Conservation (phyloP, 2,113 vertebrate species). For the Phaethon lepturus region DNA sequence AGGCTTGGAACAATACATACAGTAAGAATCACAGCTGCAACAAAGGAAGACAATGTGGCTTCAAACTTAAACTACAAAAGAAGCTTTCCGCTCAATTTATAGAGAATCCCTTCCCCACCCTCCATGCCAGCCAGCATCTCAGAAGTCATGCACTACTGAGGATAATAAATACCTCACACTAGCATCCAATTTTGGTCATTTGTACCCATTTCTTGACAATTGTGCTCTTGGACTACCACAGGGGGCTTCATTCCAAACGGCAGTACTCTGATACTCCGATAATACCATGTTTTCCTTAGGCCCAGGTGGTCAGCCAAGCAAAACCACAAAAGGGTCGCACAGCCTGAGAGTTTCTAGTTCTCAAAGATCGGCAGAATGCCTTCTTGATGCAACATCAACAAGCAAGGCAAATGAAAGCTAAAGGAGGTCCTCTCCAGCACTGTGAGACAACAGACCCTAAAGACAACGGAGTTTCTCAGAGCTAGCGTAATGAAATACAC, state of each 20-base stretch:
- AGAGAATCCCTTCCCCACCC: not conserved
- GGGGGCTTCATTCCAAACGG: not conserved
- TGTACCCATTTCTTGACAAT: not conserved
- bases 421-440: not conserved
- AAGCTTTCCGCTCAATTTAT: not conserved
- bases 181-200: not conserved
- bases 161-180: not conserved
- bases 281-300: not conserved
- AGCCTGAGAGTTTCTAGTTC: not conserved
- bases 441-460: not conserved
- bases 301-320: not conserved
- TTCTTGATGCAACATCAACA: not conserved
- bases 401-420: not conserved
- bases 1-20: not conserved
- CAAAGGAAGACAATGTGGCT: not conserved
- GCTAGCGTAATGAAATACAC: constrained; percentile 15
- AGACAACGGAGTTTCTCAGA: not conserved
- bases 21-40: not conserved
- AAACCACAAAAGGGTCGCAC: not conserved
- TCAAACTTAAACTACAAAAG: not conserved
- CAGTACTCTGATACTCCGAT: not conserved
- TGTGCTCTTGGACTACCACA: not conserved
- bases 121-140: not conserved
- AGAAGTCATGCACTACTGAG: not conserved
- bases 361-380: not conserved